A percentile compares a stretch with the other conserved stretches of the same genome.
Evolutionary conservation across 2,797 vertebrate species (phyloP).

Genomic region (Paratrypauchen microcephalus): DNA sequence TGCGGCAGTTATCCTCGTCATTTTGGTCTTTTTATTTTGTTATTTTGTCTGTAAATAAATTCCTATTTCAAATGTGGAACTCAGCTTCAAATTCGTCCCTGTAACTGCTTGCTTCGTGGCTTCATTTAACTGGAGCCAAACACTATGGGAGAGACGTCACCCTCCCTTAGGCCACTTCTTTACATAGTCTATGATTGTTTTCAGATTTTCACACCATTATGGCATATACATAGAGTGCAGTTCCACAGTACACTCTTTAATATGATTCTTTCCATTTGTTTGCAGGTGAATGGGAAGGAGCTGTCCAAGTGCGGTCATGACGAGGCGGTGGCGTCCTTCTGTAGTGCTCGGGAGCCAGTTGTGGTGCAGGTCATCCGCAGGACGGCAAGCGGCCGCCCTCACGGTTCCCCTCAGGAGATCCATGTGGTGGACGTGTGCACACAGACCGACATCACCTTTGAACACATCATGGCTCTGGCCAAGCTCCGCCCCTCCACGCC

Average conservation of each 20-base stretch:
- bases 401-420: slow-evolving; percentile 82
- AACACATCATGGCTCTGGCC: slow-evolving; percentile 95
- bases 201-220: too few relatives aligned
- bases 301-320: slow-evolving; percentile 94
- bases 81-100: too few relatives aligned
- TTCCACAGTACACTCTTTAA: neutral
- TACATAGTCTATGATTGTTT: too few relatives aligned
- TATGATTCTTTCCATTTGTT: neutral
- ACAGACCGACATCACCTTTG: slow-evolving; percentile 97
- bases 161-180: too few relatives aligned
- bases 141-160: too few relatives aligned
- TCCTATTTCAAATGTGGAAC: too few relatives aligned
- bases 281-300: slow-evolving; percentile 93
- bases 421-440: slow-evolving; percentile 91
- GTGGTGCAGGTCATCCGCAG: slow-evolving; percentile 93
- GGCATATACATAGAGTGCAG: neutral
- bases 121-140: too few relatives aligned
- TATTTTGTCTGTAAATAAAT: too few relatives aligned
- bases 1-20: too few relatives aligned
- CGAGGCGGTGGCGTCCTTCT: slow-evolving; percentile 90
- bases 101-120: too few relatives aligned
- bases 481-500: slow-evolving; percentile 92
- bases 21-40: too few relatives aligned
- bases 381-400: slow-evolving; percentile 80
- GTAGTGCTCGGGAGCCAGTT: slow-evolving; percentile 90